These are phyloP conservation scores for Lagopus leucura DNA, from an alignment of 2,113 vertebrate genomes.

Conservation along the genomic window DNA sequence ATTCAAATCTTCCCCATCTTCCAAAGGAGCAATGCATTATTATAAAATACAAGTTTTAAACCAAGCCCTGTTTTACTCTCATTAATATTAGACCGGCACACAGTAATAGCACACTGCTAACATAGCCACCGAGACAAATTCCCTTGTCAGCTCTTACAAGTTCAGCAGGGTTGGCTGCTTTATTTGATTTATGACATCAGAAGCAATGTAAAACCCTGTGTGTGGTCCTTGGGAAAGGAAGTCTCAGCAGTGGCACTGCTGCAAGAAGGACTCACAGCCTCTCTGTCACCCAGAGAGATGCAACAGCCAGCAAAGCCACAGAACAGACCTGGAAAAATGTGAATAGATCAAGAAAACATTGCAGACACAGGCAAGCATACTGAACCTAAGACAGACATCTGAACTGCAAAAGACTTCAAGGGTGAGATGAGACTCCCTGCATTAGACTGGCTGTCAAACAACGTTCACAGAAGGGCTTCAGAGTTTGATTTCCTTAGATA, in stretches of 20 bases:
- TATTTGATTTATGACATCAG: not conserved
- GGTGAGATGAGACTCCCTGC: not conserved
- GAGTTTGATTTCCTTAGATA: not conserved
- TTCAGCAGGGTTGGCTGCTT: not conserved
- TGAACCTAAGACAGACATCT: not conserved
- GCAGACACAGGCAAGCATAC: not conserved
- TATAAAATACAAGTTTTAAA: not conserved
- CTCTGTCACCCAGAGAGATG: not conserved
- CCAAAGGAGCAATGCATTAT: not conserved
- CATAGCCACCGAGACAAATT: not conserved
- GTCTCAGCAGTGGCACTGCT: not conserved
- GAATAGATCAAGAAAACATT: not conserved
- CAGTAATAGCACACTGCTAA: not conserved
- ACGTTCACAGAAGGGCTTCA: not conserved
- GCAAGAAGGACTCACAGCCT: not conserved
- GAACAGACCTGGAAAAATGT: not conserved
- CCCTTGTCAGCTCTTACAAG: not conserved
- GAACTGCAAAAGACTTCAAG: not conserved
- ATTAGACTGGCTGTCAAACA: not conserved
- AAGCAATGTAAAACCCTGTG: accelerated
- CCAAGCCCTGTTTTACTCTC: not conserved
- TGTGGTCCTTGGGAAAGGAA: not conserved
- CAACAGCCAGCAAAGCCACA: not conserved
- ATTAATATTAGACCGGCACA: not conserved
- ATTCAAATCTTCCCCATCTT: not conserved